Evolutionary conservation across 2,888 invertebrate genomes (phyloP), one percentile per base, ranked within the genome.

Genomic region (Amiota mariae): DNA sequence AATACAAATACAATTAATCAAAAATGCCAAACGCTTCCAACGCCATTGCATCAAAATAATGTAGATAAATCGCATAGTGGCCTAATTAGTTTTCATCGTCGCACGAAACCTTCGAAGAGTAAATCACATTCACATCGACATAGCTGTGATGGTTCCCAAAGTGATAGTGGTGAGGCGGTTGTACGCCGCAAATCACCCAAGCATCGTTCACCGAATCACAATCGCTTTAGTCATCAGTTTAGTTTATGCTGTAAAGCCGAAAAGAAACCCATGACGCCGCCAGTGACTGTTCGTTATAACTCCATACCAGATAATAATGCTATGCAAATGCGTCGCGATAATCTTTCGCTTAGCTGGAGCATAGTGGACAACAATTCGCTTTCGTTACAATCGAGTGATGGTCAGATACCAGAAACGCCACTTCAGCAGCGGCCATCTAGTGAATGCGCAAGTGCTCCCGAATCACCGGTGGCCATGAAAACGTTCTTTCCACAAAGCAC

Each of bases 141-240:
- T 48, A 88, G 87, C 66, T 81, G 81, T 10, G 88, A 88, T 73
- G 87, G 88, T 1, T 85, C 87, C 1, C 87, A 87, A 72, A 88
- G 88, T 70, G 88, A 87, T 80, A 82, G 88, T 0, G 86, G 83
- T 1, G 75, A 82, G 8, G 87, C 81, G 15, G 88, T 88, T 6
- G 78, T 87, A 74, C 81, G 87, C 6, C 84, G 80, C 9, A 87
- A 87, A 64, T 80, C 86, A 8, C 84, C 86, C 15, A 88, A 88
- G 73, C 84, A 85, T 74, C 87, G 88, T 11, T 87, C 88, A 8
- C 86, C 88, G 1, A 89, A 89, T 75, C 89, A 88, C 75, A 90
- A 90, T 81, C 81, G 90, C 8, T 88, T 90, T 46, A 90, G 90
- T 70, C 89, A 90, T 81, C 89, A 89, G 77, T 90, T 90, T 71